Evolutionary conservation across 2,113 vertebrate genomes (phyloP).

Genomic region (Cardinalis cardinalis): DNA sequence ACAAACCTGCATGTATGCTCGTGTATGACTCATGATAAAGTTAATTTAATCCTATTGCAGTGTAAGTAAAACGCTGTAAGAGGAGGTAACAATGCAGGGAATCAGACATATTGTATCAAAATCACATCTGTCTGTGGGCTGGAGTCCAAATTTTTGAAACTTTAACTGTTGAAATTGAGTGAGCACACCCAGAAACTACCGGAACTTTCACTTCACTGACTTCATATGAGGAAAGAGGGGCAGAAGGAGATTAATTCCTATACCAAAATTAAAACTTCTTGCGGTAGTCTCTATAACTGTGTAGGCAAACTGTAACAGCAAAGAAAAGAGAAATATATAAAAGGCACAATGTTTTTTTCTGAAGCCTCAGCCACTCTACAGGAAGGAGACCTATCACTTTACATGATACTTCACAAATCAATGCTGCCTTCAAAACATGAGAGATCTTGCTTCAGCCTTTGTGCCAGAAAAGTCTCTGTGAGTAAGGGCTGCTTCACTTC

Average conservation of each 20-base stretch:
- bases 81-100: background rate
- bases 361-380: background rate
- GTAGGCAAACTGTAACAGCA: background rate
- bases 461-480: background rate
- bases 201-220: background rate
- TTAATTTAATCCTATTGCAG: background rate
- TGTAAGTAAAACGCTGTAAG: background rate
- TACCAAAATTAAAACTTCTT: background rate
- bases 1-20: background rate
- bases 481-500: background rate
- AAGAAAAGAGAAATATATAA: background rate
- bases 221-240: background rate
- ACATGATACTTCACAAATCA: slow-evolving; percentile 4
- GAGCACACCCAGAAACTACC: background rate
- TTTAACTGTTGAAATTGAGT: background rate
- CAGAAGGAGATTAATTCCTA: background rate
- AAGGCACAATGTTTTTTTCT: background rate
- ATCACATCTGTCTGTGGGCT: background rate
- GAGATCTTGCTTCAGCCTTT: background rate
- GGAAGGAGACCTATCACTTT: background rate
- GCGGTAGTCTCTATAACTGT: background rate
- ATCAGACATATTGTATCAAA: background rate
- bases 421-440: background rate
- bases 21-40: background rate
- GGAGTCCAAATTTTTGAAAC: background rate